Conservation (phyloP, 2,888 invertebrate genomes). For the Colletes collaris region DNA sequence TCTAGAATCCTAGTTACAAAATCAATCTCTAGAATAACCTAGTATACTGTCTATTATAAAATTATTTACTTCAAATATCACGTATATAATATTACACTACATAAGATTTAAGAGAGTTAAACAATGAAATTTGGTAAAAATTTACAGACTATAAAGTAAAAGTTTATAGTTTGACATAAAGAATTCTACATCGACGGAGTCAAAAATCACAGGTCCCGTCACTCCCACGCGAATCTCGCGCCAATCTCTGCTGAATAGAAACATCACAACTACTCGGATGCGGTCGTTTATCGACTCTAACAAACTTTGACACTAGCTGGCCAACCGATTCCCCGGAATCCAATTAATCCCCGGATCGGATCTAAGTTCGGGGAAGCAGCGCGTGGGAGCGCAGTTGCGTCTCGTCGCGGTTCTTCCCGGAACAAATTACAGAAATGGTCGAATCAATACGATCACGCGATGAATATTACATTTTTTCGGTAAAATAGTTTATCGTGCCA, state of each 20-base stretch:
- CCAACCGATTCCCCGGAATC: constrained; percentile 57
- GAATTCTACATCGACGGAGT: not conserved
- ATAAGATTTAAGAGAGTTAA: too few species aligned
- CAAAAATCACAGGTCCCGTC: constrained; percentile 10
- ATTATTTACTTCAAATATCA: too few species aligned
- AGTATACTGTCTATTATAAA: too few species aligned
- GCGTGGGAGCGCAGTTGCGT: constrained; percentile 52
- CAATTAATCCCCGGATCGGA: constrained; percentile 63
- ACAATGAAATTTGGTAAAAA: too few species aligned
- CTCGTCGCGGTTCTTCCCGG: constrained; percentile 50
- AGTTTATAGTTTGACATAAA: too few species aligned
- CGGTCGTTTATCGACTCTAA: constrained; percentile 36
- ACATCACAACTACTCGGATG: constrained; percentile 19
- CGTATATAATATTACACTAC: too few species aligned
- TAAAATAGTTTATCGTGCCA: too few species aligned
- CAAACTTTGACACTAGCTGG: constrained; percentile 57
- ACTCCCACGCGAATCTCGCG: constrained; percentile 9
- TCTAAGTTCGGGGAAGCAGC: constrained; percentile 58
- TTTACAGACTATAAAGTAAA: too few species aligned
- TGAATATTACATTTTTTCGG: too few species aligned
- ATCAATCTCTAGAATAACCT: too few species aligned
- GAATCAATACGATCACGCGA: too few species aligned
- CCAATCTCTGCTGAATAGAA: constrained; percentile 35
- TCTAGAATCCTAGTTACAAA: too few species aligned
- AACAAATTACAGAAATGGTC: constrained; percentile 54